Conservation (phyloP, 2,888 invertebrate species). For the Pristionchus mayeri region DNA sequence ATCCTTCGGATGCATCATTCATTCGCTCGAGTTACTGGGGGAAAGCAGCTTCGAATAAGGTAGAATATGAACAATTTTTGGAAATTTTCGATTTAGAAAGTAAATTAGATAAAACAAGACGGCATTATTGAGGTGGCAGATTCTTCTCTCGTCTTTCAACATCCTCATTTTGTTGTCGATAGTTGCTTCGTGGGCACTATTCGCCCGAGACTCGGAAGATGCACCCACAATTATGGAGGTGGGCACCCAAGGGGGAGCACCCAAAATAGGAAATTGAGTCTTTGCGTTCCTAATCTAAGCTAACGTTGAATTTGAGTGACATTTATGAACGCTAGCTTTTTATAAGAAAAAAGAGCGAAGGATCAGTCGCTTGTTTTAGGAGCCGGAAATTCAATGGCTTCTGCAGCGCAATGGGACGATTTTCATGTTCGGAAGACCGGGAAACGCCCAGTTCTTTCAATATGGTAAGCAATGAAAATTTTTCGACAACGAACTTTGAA, state of each 20-base stretch:
- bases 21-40: background rate
- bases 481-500: background rate
- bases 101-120: background rate
- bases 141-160: background rate
- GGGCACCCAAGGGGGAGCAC: background rate
- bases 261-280: background rate
- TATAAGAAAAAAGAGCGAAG: too few relatives aligned
- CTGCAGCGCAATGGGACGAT: background rate
- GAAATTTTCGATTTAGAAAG: background rate
- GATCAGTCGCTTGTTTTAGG: background rate
- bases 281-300: background rate
- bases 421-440: background rate
- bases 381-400: background rate
- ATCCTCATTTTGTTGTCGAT: background rate
- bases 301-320: background rate
- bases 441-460: background rate
- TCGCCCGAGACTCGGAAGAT: background rate
- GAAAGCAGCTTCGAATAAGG: background rate
- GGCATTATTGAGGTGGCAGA: background rate
- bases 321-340: background rate
- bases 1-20: slow-evolving; percentile 11
- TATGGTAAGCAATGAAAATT: background rate
- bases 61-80: background rate
- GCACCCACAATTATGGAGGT: background rate
- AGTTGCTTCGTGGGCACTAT: background rate